These are phyloP conservation scores for Melanocharis versteri DNA, from an alignment of 2,113 vertebrate species.

Conservation along the genomic window DNA sequence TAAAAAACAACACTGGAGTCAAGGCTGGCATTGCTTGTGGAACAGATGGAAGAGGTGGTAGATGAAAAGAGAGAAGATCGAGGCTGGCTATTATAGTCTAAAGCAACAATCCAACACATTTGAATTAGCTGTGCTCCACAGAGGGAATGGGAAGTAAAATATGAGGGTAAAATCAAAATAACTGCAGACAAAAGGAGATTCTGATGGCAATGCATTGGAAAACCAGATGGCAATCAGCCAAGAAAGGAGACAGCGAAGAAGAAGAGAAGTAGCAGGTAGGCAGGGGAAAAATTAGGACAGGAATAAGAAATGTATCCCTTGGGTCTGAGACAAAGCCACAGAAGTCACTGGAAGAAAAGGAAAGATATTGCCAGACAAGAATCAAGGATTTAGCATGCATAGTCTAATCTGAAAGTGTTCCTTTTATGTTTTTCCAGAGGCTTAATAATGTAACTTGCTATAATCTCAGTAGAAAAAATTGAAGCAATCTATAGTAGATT, in stretches of 20 bases:
- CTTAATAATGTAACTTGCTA: not conserved
- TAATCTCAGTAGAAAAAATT: not conserved
- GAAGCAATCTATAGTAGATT: not conserved
- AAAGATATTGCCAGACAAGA: not conserved
- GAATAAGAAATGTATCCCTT: not conserved
- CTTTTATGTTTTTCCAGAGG: not conserved
- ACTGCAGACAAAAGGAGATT: not conserved
- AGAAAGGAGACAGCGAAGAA: not conserved
- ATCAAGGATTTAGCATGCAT: not conserved
- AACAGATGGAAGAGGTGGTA: constrained; percentile 38
- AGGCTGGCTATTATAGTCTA: not conserved
- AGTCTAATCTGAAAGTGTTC: not conserved
- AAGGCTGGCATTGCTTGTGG: not conserved
- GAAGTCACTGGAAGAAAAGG: not conserved
- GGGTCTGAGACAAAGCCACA: not conserved
- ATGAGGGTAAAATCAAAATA: not conserved
- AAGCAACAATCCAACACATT: not conserved
- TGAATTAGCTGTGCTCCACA: not conserved
- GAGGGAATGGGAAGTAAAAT: not conserved
- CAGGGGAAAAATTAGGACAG: not conserved
- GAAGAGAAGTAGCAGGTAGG: not conserved
- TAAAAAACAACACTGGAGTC: not conserved
- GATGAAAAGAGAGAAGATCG: not conserved
- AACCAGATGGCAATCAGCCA: not conserved
- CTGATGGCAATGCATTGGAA: not conserved